phyloP scores from a whole-genome alignment of 2,888 invertebrate species.

The Crocallis elinguaria region DNA sequence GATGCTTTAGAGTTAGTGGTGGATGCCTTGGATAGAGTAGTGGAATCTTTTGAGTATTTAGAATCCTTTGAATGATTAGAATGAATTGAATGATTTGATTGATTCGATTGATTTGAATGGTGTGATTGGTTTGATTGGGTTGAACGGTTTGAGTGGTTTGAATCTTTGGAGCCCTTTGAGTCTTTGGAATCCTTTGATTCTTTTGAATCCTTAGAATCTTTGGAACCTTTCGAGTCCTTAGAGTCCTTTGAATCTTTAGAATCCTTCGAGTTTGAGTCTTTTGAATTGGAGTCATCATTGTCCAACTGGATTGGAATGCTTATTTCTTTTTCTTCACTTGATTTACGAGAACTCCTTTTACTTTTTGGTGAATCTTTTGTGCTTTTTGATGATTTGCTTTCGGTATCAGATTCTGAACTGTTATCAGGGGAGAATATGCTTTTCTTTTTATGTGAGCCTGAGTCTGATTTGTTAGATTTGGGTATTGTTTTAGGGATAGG shows the following conservation, averaged over 20 bases:
- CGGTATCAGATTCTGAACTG: constrained; percentile 74
- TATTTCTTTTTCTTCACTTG: constrained; percentile 68
- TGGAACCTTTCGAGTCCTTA: constrained; percentile 22
- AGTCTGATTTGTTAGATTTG: constrained; percentile 60
- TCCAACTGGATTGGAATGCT: constrained; percentile 53
- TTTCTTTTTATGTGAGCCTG: constrained; percentile 85
- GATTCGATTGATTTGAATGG: constrained; percentile 23
- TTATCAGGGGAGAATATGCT: constrained; percentile 94
- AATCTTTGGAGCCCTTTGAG: constrained; percentile 34
- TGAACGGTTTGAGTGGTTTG: constrained; percentile 22
- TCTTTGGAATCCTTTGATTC: constrained; percentile 23
- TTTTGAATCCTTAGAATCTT: constrained; percentile 27
- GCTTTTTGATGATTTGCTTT: constrained; percentile 63
- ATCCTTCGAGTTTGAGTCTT: constrained; percentile 47
- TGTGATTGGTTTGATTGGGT: constrained; percentile 28
- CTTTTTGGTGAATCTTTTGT: constrained; percentile 49
- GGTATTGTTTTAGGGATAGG: constrained; percentile 67
- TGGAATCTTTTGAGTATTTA: constrained; percentile 38
- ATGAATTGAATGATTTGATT: constrained; percentile 31
- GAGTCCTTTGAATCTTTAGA: constrained; percentile 41
- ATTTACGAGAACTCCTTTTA: constrained; percentile 67
- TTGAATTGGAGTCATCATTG: constrained; percentile 63
- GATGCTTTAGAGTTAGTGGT: constrained; percentile 8
- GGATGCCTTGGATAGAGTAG: constrained; percentile 12
- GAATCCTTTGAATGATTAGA: constrained; percentile 23